Evolutionary conservation across 2,113 vertebrate genomes (phyloP).

Genomic region (Tachuris rubrigastra): DNA sequence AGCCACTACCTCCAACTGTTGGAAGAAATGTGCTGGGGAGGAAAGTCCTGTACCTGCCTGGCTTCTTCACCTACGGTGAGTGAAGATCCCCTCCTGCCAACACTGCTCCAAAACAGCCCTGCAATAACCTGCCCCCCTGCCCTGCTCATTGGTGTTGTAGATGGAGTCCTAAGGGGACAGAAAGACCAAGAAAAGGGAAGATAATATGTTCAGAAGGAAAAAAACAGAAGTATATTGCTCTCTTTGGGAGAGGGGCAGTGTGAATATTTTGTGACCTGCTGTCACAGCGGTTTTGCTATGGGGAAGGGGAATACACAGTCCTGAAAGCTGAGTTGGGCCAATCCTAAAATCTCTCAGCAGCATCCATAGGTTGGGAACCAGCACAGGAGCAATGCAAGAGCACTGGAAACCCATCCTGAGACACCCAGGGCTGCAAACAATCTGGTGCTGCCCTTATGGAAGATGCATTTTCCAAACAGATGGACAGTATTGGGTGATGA

Average conservation of each 20-base stretch:
- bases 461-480: not conserved
- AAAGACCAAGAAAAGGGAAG: not conserved
- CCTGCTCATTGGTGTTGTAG: not conserved
- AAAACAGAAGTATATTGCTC: not conserved
- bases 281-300: not conserved
- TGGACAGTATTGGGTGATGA: not conserved
- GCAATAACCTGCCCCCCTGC: not conserved
- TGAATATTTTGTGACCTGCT: not conserved
- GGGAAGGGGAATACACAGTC: not conserved
- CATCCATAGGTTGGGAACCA: not conserved
- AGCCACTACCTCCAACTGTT: constrained; percentile 82
- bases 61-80: constrained; percentile 91
- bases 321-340: not conserved
- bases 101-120: not conserved
- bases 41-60: constrained; percentile 85
- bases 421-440: not conserved
- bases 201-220: not conserved
- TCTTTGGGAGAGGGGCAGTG: not conserved
- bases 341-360: not conserved
- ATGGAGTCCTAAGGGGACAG: not conserved
- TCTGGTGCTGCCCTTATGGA: not conserved
- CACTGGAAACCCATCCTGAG: not conserved
- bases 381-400: not conserved
- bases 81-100: not conserved
- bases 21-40: constrained; percentile 87